Conservation (phyloP, 2,797 vertebrate genomes). For the Chelmon rostratus region DNA sequence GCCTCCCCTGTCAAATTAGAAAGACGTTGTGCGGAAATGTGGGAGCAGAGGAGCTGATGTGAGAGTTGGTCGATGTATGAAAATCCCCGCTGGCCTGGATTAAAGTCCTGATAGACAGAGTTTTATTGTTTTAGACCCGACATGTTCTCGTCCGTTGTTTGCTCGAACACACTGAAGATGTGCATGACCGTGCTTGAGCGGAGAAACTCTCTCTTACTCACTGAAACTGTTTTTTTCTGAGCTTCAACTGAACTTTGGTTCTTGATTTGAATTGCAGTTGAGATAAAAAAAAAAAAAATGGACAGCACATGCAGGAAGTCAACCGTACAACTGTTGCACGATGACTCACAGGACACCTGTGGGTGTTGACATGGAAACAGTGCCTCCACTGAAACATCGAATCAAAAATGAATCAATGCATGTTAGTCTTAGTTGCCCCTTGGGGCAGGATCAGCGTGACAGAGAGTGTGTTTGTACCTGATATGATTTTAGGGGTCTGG, state of each 20-base stretch:
- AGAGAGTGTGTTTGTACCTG: conserved; percentile 85
- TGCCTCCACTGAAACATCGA: neutral
- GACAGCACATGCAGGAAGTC: conserved; percentile 43
- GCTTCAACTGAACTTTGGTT: conserved; percentile 16
- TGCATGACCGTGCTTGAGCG: neutral
- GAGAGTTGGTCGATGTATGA: conserved; percentile 15
- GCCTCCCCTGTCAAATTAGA: conserved; percentile 49
- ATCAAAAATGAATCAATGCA: conserved; percentile 7
- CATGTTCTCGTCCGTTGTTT: neutral
- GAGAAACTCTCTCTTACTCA: neutral
- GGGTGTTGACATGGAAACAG: conserved; percentile 26
- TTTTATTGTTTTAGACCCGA: neutral
- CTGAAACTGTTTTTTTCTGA: conserved; percentile 10
- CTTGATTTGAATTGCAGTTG: conserved; percentile 23
- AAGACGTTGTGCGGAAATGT: conserved; percentile 29
- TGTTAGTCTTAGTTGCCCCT: conserved; percentile 8
- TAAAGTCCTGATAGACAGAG: conserved; percentile 14
- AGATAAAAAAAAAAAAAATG: neutral
- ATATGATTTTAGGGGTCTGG: conserved; percentile 99
- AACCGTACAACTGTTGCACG: conserved; percentile 41
- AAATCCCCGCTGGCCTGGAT: conserved; percentile 27
- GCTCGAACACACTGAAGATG: neutral
- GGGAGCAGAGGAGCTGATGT: conserved; percentile 28
- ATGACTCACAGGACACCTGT: conserved; percentile 54
- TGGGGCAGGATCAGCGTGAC: neutral